Conservation (phyloP, 2,888 invertebrate species). For the Meteorus colon region DNA sequence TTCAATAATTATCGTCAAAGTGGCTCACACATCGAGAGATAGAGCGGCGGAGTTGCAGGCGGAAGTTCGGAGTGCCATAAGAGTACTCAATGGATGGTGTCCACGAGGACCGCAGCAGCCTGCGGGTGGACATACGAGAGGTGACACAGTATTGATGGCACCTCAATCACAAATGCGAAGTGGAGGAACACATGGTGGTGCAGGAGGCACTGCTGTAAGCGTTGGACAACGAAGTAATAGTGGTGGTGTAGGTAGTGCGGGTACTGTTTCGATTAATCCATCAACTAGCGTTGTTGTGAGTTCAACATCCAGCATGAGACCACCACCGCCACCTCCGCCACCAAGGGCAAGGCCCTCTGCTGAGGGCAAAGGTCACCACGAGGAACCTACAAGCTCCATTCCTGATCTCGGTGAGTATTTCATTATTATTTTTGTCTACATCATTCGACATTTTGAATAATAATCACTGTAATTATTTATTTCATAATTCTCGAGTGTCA, state of each 20-base stretch:
- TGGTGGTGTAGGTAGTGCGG: slow-evolving; percentile 26
- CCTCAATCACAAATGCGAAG: slow-evolving; percentile 68
- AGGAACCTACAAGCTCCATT: slow-evolving; percentile 91
- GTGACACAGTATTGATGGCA: slow-evolving; percentile 73
- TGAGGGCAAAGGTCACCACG: slow-evolving; percentile 76
- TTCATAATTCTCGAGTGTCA: too few species aligned
- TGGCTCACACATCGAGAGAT: slow-evolving; percentile 71
- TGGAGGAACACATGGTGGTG: slow-evolving; percentile 44
- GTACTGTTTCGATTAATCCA: slow-evolving; percentile 38
- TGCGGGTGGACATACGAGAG: slow-evolving; percentile 64
- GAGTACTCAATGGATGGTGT: slow-evolving; percentile 71
- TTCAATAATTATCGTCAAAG: slow-evolving; percentile 56
- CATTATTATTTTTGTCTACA: slow-evolving; percentile 2
- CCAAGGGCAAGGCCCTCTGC: slow-evolving; percentile 74
- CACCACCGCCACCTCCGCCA: slow-evolving; percentile 74
- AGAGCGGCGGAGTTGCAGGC: slow-evolving; percentile 69
- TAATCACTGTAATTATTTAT: too few species aligned
- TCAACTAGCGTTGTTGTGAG: slow-evolving; percentile 71
- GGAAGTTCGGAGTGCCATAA: slow-evolving; percentile 70
- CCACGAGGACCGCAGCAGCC: slow-evolving; percentile 61
- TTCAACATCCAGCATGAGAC: slow-evolving; percentile 78
- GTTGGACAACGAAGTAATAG: slow-evolving; percentile 28
- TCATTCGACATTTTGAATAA: not conserved
- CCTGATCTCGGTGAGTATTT: slow-evolving; percentile 87
- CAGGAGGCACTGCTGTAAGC: not conserved